Conservation (phyloP, 2,888 invertebrate genomes). For the Drosophila crucigera region DNA sequence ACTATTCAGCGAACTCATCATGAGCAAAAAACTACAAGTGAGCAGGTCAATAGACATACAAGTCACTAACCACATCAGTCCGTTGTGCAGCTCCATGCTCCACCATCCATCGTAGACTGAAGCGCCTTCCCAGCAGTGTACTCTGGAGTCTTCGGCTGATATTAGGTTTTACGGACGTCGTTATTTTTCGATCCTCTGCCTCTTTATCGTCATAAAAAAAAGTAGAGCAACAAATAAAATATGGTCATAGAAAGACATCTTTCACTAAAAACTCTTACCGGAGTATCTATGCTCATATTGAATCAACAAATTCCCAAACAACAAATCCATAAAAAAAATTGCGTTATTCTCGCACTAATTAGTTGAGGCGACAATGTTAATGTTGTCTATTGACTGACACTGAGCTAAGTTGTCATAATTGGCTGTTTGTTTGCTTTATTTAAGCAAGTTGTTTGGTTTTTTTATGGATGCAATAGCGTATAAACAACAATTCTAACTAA, state of each 20-base stretch:
- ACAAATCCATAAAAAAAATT: neutral
- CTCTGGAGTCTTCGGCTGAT: neutral
- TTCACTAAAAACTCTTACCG: neutral
- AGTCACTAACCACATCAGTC: neutral
- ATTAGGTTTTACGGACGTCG: neutral
- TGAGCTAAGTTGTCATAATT: slow-evolving; percentile 42
- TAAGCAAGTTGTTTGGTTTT: slow-evolving; percentile 55
- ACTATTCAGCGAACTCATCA: neutral
- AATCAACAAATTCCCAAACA: neutral
- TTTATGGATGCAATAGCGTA: slow-evolving; percentile 36
- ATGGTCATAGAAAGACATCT: neutral
- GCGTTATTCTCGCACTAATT: neutral
- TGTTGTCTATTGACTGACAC: slow-evolving; percentile 48
- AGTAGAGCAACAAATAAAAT: neutral
- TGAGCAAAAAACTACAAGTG: neutral
- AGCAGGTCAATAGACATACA: neutral
- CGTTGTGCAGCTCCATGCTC: neutral
- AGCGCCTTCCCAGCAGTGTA: neutral
- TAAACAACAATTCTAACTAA: slow-evolving; percentile 23
- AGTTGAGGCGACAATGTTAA: neutral
- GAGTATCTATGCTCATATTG: neutral
- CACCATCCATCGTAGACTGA: neutral
- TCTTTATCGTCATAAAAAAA: neutral
- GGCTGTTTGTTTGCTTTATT: slow-evolving; percentile 44
- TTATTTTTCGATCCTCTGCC: no score